These are phyloP conservation scores for Tamandua tetradactyla DNA, from an alignment of 2,797 vertebrate genomes.

Conservation along the genomic window DNA sequence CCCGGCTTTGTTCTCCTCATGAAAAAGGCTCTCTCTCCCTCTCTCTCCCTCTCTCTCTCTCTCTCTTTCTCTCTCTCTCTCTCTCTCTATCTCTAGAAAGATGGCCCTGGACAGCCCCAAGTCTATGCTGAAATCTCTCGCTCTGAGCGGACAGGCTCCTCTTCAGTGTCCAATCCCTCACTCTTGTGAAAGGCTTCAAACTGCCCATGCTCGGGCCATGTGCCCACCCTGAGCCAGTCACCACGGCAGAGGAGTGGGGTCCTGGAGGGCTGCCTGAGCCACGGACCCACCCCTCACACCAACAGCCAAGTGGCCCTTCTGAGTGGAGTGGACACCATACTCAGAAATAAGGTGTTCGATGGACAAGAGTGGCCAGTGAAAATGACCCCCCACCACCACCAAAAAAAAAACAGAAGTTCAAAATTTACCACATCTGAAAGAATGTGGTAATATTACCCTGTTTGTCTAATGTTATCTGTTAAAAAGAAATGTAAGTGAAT, in stretches of 20 bases:
- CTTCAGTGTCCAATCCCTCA: background rate
- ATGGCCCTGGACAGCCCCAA: background rate
- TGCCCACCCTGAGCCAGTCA: background rate
- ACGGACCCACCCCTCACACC: background rate
- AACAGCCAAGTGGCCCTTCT: background rate
- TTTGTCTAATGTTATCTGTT: background rate
- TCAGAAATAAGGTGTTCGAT: background rate
- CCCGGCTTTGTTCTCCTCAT: background rate
- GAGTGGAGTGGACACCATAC: background rate
- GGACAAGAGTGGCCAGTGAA: background rate
- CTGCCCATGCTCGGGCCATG: background rate
- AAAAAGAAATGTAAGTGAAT: background rate
- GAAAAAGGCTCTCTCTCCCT: too few species aligned
- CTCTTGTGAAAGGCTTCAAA: background rate
- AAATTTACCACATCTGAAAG: constrained; percentile 14
- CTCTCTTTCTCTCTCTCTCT: too few species aligned
- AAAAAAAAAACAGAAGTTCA: background rate
- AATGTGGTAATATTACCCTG: background rate
- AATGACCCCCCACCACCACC: background rate
- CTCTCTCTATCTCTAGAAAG: background rate
- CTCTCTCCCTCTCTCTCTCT: background rate
- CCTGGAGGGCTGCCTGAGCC: background rate
- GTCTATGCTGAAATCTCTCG: background rate
- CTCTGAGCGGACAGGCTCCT: background rate
- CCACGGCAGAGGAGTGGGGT: background rate